A percentile compares a stretch with the other conserved stretches of the same genome.
phyloP scores from a whole-genome alignment of 2,113 vertebrate genomes.

The Chionodraco myersi region DNA sequence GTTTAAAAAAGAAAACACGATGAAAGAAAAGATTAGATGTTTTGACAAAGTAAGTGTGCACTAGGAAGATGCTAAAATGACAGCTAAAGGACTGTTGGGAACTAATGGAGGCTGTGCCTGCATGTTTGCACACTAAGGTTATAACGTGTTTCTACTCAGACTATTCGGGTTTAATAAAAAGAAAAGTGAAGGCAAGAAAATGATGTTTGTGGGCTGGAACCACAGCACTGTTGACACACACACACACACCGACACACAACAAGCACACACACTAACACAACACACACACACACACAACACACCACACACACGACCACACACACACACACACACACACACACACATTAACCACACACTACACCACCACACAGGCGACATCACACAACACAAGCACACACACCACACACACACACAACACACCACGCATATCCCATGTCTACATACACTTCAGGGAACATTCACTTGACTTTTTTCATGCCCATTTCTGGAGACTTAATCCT shows the following conservation, averaged over 20 bases:
- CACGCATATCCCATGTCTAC: too few relatives aligned
- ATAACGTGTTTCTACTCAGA: conserved; percentile 7
- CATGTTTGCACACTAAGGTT: background rate
- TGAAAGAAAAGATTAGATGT: conserved; percentile 39
- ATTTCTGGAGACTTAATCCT: too few relatives aligned
- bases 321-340: background rate
- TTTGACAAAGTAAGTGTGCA: conserved; percentile 39
- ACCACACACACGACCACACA: conserved; percentile 12
- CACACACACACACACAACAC: background rate
- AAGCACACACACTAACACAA: too few relatives aligned
- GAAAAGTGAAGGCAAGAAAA: conserved; percentile 57
- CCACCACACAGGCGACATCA: too few relatives aligned
- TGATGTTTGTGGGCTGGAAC: conserved; percentile 19
- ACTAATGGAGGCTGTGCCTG: conserved; percentile 22
- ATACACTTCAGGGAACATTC: too few relatives aligned
- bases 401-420: too few relatives aligned
- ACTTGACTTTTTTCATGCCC: too few relatives aligned
- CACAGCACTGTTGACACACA: too few relatives aligned
- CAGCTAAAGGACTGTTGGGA: conserved; percentile 46
- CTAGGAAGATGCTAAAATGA: conserved; percentile 43
- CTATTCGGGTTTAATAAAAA: background rate
- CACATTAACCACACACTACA: too few relatives aligned
- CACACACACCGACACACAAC: background rate
- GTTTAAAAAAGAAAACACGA: background rate
- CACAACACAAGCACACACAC: too few relatives aligned